Base-by-base conservation (phyloP, 2,888 invertebrate species). In the Stratiomys singularior region DNA sequence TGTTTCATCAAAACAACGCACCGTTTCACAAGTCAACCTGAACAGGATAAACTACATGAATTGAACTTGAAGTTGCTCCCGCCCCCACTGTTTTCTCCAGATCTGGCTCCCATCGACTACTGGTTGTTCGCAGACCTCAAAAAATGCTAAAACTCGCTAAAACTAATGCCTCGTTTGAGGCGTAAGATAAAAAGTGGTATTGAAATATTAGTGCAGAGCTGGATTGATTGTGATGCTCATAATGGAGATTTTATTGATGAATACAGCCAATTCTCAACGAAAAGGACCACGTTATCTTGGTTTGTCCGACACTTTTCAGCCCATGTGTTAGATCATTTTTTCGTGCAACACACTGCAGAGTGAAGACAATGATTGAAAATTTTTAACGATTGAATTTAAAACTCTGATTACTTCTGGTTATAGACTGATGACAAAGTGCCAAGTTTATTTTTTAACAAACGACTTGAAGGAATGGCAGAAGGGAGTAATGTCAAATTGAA, bases 171-270 rank as follows among this genome's bases (percentile, higher is more conserved):
- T 9, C 21, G 2, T 63, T 7, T 11, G 9, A 63, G 25, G 63
- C 23, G 25, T 11, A 23, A 63, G 9, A 25, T 63, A 63, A 63
- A 23, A 13, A 23, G 18, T 25, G 64, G 27, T 66, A 37, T 66
- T n/a, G 37, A 66, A 66, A 66, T 28, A 28, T 66, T 66, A 28
- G n/a, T 28, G n/a, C 21, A n/a, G 15, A 27, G 64, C 30, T 27
- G 46, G 13, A 69, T 18, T 3, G 28, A 23, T 28, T 64, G 64
- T 30, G 30, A 28, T n/a, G 30, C 27, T 28, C 64, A 28, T n/a
- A 13, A 69, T 27, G 69, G 44, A 69, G 46, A 69, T 28, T 69
- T 44, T 11, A 37, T 44, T 46, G 46, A 69, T 27, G 21, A 69
- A 21, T 69, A 69, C 37, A 23, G 46, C 28, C 15, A 28, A 27